Conservation (phyloP, 1,140 invertebrate species). For the Elymnias hypermnestra region DNA sequence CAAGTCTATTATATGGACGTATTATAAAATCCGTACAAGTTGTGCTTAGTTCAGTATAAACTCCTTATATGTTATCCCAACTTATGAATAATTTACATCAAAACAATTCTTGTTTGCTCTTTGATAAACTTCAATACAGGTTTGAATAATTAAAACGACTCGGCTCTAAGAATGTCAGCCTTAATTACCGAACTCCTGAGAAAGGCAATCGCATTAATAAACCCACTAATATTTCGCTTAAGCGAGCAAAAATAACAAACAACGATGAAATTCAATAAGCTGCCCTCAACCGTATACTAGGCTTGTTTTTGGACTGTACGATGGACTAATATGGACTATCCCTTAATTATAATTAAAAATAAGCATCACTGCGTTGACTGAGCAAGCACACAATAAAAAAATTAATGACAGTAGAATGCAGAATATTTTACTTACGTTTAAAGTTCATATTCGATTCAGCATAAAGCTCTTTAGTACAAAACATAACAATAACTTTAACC, state of each 20-base stretch:
- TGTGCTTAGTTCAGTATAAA: too few relatives aligned
- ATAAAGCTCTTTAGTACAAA: too few relatives aligned
- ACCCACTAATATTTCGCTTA: conserved; percentile 37
- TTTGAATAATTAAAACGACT: conserved; percentile 9
- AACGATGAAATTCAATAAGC: conserved; percentile 30
- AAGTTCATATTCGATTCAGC: too few relatives aligned
- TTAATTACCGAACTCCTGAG: conserved; percentile 32
- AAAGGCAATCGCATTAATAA: conserved; percentile 35
- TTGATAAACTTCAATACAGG: conserved; percentile 10
- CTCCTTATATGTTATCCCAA: too few relatives aligned
- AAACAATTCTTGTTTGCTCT: conserved; percentile 4
- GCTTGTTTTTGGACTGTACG: conserved; percentile 12
- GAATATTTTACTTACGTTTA: too few relatives aligned
- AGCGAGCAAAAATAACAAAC: conserved; percentile 28
- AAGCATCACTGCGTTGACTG: too few relatives aligned
- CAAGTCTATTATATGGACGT: too few relatives aligned
- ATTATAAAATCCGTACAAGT: too few relatives aligned
- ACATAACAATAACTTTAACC: too few relatives aligned
- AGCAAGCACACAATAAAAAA: too few relatives aligned
- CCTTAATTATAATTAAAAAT: too few relatives aligned
- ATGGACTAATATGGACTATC: conserved; percentile 19
- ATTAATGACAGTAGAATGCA: too few relatives aligned
- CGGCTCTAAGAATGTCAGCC: conserved; percentile 19
- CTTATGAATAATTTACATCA: background rate
- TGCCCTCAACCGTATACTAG: conserved; percentile 14